These are phyloP conservation scores for Cololabis saira DNA, from an alignment of 2,113 vertebrate species.

Conservation along the genomic window DNA sequence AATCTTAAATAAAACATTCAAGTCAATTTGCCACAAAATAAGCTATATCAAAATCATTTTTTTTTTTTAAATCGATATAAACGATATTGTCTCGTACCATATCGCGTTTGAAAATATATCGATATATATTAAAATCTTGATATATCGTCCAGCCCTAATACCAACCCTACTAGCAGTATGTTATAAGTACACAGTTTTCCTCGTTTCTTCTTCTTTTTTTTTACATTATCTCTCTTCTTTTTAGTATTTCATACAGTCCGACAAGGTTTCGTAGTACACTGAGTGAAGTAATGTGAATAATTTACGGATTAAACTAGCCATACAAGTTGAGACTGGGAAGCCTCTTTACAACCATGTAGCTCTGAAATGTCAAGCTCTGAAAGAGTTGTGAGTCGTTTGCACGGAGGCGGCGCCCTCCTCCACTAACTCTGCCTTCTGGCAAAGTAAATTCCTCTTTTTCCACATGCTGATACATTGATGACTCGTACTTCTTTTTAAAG, in stretches of 20 bases:
- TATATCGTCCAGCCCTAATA: too few species aligned
- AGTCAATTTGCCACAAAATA: too few species aligned
- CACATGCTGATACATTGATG: slow-evolving; percentile 16
- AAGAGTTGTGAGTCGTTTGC: slow-evolving; percentile 25
- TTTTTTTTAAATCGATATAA: too few species aligned
- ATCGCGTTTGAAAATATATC: too few species aligned
- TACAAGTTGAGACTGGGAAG: slow-evolving; percentile 34
- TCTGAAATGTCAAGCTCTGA: slow-evolving; percentile 51
- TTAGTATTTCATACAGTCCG: background rate
- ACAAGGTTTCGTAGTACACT: slow-evolving; percentile 4
- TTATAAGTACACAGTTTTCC: slow-evolving; percentile 24
- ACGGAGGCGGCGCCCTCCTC: slow-evolving; percentile 1
- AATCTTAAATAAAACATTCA: too few species aligned
- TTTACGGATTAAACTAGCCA: slow-evolving; percentile 26
- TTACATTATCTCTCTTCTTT: too few species aligned
- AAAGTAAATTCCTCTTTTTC: slow-evolving; percentile 21
- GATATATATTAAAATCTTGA: too few species aligned
- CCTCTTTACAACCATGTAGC: slow-evolving; percentile 34
- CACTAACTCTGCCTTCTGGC: slow-evolving; percentile 9
- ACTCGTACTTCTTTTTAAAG: slow-evolving; percentile 13
- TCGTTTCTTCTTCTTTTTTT: slow-evolving; percentile 17
- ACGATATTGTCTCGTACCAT: too few species aligned
- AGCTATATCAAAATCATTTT: too few species aligned
- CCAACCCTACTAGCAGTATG: slow-evolving; percentile 62
- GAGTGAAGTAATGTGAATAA: slow-evolving; percentile 19